phyloP scores from a whole-genome alignment of 1,140 invertebrate species.

The Drosophila nigromelanica region DNA sequence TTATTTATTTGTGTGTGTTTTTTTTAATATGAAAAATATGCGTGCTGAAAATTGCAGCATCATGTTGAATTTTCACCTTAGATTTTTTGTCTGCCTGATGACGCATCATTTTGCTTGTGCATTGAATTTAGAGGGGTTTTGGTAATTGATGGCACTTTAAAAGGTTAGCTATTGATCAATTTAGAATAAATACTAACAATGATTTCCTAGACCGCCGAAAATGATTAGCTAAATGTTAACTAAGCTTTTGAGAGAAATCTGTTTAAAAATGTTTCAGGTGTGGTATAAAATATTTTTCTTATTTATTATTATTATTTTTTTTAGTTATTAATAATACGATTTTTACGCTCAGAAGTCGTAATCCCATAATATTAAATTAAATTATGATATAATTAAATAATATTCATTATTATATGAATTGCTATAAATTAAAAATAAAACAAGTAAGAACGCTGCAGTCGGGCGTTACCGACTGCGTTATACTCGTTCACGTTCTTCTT shows the following conservation, averaged over 20 bases:
- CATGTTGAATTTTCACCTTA: constrained; percentile 29
- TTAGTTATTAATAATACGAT: too few species aligned
- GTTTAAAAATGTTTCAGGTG: not conserved
- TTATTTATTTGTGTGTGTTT: constrained; percentile 11
- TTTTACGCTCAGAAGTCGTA: too few species aligned
- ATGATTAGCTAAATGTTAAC: not conserved
- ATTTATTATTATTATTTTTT: not conserved
- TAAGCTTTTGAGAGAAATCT: too few species aligned
- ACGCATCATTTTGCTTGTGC: not conserved
- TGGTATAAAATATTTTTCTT: not conserved
- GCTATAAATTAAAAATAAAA: too few species aligned
- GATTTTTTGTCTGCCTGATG: constrained; percentile 18
- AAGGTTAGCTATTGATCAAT: constrained; percentile 9
- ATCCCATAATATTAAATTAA: too few species aligned
- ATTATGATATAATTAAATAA: too few species aligned
- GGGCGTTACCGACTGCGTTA: too few species aligned
- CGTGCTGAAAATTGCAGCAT: constrained; percentile 11
- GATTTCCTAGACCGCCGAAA: not conserved
- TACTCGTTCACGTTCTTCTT: too few species aligned
- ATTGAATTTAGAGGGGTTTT: constrained; percentile 8
- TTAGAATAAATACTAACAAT: not conserved
- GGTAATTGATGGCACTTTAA: constrained; percentile 28
- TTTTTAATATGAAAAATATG: constrained; percentile 1
- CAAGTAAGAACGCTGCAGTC: too few species aligned
- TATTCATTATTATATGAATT: too few species aligned